Evolutionary conservation across 2,797 vertebrate genomes (phyloP).

Genomic region (Gymnothorax javanicus): DNA sequence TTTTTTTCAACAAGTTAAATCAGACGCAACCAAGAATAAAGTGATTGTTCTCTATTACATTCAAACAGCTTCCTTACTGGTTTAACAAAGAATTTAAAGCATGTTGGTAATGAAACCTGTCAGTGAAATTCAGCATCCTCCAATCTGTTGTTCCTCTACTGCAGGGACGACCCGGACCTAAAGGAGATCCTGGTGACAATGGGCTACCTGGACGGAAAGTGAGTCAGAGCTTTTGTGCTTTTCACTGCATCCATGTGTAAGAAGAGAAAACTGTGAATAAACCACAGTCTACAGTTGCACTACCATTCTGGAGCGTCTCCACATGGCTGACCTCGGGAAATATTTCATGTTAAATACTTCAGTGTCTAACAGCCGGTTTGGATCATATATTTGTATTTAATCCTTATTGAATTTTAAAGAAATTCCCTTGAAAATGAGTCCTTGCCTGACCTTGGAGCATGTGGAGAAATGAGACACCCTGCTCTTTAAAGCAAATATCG

Average conservation of each 20-base stretch:
- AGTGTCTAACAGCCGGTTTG: slow-evolving; percentile 33
- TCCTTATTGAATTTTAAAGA: slow-evolving; percentile 25
- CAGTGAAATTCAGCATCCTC: background rate
- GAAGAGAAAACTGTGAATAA: slow-evolving; percentile 43
- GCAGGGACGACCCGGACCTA: slow-evolving; percentile 91
- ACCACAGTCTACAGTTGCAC: slow-evolving; percentile 40
- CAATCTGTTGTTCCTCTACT: slow-evolving; percentile 26
- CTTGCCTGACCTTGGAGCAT: background rate
- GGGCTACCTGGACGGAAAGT: slow-evolving; percentile 90
- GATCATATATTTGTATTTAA: slow-evolving; percentile 45
- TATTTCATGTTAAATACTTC: slow-evolving; percentile 42
- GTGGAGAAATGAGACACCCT: background rate
- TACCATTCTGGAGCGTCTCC: slow-evolving; percentile 54
- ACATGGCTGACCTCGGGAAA: slow-evolving; percentile 38
- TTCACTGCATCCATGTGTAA: slow-evolving; percentile 20
- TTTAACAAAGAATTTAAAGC: background rate
- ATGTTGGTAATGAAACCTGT: background rate
- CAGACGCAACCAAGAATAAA: too few relatives aligned
- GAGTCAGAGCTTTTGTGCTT: slow-evolving; percentile 57
- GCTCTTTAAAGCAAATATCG: background rate
- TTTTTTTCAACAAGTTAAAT: background rate
- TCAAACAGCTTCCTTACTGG: background rate
- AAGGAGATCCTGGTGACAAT: slow-evolving; percentile 89
- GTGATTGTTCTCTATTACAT: too few relatives aligned
- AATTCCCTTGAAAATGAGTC: slow-evolving; percentile 43